A percentile compares a stretch with the other conserved stretches of the same genome.
Evolutionary conservation across 2,888 invertebrate species (phyloP).

Genomic region (Lamellibrachia columna): DNA sequence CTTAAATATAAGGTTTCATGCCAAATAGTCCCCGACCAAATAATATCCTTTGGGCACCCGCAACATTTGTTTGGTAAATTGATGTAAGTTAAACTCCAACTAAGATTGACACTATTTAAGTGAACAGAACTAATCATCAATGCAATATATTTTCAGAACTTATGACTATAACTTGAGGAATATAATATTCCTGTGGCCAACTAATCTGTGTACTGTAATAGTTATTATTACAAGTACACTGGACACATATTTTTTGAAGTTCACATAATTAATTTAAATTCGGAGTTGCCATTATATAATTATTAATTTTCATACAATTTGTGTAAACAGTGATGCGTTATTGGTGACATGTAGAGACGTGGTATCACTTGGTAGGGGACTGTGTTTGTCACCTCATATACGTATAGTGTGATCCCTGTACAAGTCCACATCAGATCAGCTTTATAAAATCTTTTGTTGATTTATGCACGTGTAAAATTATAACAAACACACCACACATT

Average conservation of each 20-base stretch:
- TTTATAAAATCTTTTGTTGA: not conserved
- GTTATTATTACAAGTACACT: not conserved
- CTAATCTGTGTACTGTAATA: too few relatives aligned
- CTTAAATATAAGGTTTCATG: not conserved
- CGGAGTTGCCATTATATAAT: not conserved
- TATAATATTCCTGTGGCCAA: too few relatives aligned
- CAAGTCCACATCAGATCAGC: not conserved
- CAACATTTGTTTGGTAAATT: not conserved
- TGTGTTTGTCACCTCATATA: not conserved
- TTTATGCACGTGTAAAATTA: not conserved
- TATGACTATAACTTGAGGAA: too few relatives aligned
- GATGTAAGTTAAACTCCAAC: not conserved
- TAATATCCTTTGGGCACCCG: not conserved
- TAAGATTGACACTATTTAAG: too few relatives aligned
- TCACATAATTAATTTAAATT: not conserved
- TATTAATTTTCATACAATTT: too few relatives aligned
- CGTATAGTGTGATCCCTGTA: not conserved
- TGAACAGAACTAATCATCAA: not conserved
- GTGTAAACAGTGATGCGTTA: too few relatives aligned
- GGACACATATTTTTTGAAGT: not conserved
- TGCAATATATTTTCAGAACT: not conserved
- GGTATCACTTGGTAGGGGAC: not conserved
- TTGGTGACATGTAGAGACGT: too few relatives aligned
- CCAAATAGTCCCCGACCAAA: not conserved
- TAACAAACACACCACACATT: not conserved